phyloP scores from a whole-genome alignment of 2,888 invertebrate genomes.

The Nomada hirtipes region DNA sequence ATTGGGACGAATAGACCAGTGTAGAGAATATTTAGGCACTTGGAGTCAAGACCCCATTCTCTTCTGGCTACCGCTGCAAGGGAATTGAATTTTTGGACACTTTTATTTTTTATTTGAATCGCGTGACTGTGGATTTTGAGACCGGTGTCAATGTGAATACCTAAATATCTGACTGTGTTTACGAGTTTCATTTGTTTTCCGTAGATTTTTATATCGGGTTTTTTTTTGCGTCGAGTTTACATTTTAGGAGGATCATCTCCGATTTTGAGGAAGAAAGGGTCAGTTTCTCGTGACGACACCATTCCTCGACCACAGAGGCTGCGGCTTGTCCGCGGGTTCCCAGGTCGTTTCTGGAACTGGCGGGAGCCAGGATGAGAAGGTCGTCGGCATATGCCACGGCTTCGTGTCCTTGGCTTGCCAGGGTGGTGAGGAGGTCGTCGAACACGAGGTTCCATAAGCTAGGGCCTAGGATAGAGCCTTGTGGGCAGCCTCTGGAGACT shows the following conservation, averaged over 20 bases:
- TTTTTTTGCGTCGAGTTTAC: slow-evolving; percentile 1
- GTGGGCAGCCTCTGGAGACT: no score
- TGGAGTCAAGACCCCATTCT: neutral
- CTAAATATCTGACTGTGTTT: slow-evolving; percentile 1
- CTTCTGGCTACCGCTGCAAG: neutral
- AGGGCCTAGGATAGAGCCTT: no score
- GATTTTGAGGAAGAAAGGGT: neutral
- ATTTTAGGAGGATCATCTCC: neutral
- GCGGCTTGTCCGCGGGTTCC: neutral
- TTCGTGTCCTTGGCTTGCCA: neutral
- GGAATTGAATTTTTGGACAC: neutral
- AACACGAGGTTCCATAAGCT: neutral
- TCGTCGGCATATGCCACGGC: neutral
- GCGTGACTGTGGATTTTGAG: slow-evolving; percentile 7
- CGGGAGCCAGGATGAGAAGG: neutral
- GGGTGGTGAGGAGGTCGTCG: neutral
- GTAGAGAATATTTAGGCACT: no score
- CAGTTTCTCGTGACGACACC: neutral
- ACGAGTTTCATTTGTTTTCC: neutral
- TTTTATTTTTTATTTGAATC: neutral
- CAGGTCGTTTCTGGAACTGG: neutral
- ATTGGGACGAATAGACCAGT: no score
- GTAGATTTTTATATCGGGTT: neutral
- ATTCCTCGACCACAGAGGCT: neutral
- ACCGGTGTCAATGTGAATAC: slow-evolving; percentile 13